Percentiles rank a stretch among this genome's conserved stretches.
Evolutionary conservation across 2,888 invertebrate genomes (phyloP).

Genomic region (Pardosa pseudoannulata): DNA sequence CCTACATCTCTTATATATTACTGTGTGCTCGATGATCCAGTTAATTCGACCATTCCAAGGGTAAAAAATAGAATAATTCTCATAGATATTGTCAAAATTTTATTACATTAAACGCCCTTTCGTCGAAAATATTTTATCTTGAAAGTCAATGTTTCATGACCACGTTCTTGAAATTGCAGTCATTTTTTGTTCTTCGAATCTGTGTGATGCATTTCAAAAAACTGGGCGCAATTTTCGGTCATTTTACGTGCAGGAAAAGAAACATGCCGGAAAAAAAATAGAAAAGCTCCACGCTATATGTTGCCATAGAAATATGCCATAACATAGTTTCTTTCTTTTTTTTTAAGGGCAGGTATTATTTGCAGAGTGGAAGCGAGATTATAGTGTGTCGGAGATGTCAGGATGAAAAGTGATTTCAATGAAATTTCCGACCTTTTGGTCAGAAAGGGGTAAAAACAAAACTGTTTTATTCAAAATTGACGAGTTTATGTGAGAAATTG

Average conservation of each 20-base stretch:
- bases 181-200: not conserved
- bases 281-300: too few relatives aligned
- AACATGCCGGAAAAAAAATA: too few relatives aligned
- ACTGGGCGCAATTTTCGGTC: not conserved
- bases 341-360: too few relatives aligned
- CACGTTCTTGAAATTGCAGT: not conserved
- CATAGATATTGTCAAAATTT: too few relatives aligned
- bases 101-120: too few relatives aligned
- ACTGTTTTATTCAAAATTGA: too few relatives aligned
- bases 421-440: not conserved
- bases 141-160: not conserved
- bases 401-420: not conserved
- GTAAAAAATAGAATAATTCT: too few relatives aligned
- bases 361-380: not conserved
- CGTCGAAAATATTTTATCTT: not conserved
- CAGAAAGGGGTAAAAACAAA: not conserved
- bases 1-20: too few relatives aligned
- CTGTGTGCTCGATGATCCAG: too few relatives aligned
- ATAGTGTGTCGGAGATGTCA: not conserved
- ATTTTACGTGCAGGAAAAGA: not conserved
- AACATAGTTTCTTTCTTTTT: not conserved
- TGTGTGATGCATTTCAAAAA: not conserved
- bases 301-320: constrained; percentile 1
- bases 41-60: too few relatives aligned
- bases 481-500: too few relatives aligned